Percentiles rank a stretch among this genome's conserved stretches.
phyloP scores from a whole-genome alignment of 2,113 vertebrate genomes.

The cat (Felis catus) region F.catus_Fca126_mat1.0 CM031415.1:132687501-132688000 shows the following conservation, averaged over 20 bases:
- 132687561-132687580: not conserved
- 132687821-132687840: not conserved
- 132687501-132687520: not conserved
- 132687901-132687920: not conserved
- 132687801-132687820: not conserved
- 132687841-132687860: not conserved
- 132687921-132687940: not conserved
- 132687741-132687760: too few relatives aligned
- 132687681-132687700: too few relatives aligned
- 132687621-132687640: too few relatives aligned
- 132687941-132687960: not conserved
- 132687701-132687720: too few relatives aligned
- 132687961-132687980: constrained; percentile 25
- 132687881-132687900: not conserved
- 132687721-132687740: too few relatives aligned
- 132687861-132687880: not conserved
- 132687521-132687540: not conserved
- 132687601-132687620: not conserved
- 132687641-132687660: too few relatives aligned
- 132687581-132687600: not conserved
- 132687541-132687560: not conserved
- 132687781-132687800: too few relatives aligned
- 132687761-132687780: too few relatives aligned
- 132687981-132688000: constrained; percentile 26
- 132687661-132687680: too few relatives aligned